Evolutionary conservation across 2,113 vertebrate species (phyloP).

Genomic region (Apistogramma diplotaenia): DNA sequence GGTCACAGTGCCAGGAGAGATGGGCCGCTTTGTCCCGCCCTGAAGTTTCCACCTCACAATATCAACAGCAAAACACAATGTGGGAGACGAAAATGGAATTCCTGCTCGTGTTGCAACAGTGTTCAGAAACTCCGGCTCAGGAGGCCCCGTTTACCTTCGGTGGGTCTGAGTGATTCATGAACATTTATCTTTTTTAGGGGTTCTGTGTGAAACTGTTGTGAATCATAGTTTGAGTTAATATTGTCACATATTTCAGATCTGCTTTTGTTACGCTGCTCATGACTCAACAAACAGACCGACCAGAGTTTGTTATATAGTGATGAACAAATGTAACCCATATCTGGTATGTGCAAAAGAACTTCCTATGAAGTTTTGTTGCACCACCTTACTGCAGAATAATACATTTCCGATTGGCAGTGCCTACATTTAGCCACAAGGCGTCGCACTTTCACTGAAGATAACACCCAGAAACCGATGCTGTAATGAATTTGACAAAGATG

Average conservation of each 20-base stretch:
- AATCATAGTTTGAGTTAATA: not conserved
- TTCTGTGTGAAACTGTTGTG: accelerated
- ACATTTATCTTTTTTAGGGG: not conserved
- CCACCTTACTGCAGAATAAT: not conserved
- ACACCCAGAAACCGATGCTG: not conserved
- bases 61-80: constrained; percentile 79
- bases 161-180: constrained; percentile 4
- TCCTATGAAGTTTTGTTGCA: not conserved
- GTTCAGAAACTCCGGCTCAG: constrained; percentile 57
- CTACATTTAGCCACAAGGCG: constrained; percentile 29
- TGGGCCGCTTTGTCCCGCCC: constrained; percentile 66
- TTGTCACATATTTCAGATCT: not conserved
- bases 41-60: constrained; percentile 73
- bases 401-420: not conserved
- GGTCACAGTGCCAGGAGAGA: constrained; percentile 71
- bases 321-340: too few relatives aligned
- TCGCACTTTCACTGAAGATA: constrained; percentile 39
- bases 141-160: constrained; percentile 34
- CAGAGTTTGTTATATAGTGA: not conserved
- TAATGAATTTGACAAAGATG: not conserved
- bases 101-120: constrained; percentile 78
- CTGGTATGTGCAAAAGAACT: not conserved
- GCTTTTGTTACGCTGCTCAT: not conserved
- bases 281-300: not conserved
- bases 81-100: constrained; percentile 74